These are phyloP conservation scores for Drosophila fuyamai DNA, from an alignment of 1,140 invertebrate genomes.

Conservation along the genomic window DNA sequence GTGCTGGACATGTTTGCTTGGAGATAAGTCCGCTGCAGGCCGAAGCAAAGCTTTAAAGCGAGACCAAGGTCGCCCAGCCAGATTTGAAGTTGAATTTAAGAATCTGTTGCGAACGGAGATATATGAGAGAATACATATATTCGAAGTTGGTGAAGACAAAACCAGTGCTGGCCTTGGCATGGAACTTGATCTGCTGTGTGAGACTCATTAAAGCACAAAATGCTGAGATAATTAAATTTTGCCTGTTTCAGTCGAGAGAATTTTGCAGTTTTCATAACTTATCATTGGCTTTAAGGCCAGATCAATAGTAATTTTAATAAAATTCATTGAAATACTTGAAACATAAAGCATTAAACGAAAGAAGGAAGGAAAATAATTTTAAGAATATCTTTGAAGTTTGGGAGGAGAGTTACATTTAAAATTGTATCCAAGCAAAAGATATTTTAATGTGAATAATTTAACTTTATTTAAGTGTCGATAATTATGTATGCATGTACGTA, in stretches of 20 bases:
- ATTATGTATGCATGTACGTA: no score
- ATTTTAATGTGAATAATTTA: no score
- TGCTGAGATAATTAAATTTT: conserved; percentile 27
- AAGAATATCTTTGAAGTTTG: background rate
- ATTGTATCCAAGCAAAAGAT: no score
- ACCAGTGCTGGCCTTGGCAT: conserved; percentile 34
- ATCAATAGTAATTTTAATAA: background rate
- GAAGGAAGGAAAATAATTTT: no score
- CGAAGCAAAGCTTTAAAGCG: conserved; percentile 16
- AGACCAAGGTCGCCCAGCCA: conserved; percentile 51
- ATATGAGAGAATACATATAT: conserved; percentile 6
- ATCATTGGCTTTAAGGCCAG: no score
- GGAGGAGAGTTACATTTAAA: no score
- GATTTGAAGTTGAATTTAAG: conserved; percentile 57
- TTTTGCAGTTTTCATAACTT: background rate
- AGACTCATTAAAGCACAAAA: conserved; percentile 16
- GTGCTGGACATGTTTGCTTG: conserved; percentile 19
- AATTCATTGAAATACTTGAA: background rate
- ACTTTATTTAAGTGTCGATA: no score
- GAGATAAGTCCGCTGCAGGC: conserved; percentile 9
- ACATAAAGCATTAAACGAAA: background rate
- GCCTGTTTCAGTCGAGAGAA: background rate
- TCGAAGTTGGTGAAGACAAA: background rate
- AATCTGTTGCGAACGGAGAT: conserved; percentile 34
- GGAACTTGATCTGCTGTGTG: conserved; percentile 34